Conservation (phyloP, 2,888 invertebrate species). For the Chymomyza procnemis region DNA sequence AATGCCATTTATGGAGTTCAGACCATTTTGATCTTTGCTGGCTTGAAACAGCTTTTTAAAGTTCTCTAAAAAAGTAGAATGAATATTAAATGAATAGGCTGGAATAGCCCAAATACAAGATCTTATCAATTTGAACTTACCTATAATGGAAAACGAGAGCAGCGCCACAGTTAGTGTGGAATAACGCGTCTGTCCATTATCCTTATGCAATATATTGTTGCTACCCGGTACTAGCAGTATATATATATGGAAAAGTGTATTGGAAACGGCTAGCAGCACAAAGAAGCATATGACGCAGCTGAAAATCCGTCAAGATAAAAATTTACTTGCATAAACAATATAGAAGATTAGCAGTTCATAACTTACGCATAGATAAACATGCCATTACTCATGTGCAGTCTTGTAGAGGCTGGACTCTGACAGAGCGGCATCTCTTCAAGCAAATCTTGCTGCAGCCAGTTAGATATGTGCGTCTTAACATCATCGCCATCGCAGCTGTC, state of each 20-base stretch:
- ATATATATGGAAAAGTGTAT: constrained; percentile 80
- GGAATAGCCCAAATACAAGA: background rate
- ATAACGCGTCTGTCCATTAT: constrained; percentile 46
- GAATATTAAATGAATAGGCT: background rate
- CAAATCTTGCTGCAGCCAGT: constrained; percentile 76
- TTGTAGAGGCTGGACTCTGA: constrained; percentile 76
- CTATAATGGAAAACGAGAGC: constrained; percentile 73
- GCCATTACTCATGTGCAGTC: constrained; percentile 76
- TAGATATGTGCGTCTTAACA: constrained; percentile 78
- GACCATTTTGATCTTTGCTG: constrained; percentile 80
- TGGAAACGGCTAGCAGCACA: constrained; percentile 78
- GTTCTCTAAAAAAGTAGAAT: constrained; percentile 60
- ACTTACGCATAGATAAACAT: constrained; percentile 78
- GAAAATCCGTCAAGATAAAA: constrained; percentile 65
- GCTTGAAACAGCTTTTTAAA: constrained; percentile 69
- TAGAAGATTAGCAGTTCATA: background rate
- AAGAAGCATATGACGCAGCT: constrained; percentile 80
- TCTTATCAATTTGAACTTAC: constrained; percentile 41
- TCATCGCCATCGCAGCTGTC: constrained; percentile 81
- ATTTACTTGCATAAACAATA: background rate
- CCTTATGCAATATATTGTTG: background rate
- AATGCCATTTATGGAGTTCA: constrained; percentile 84
- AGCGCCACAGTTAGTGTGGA: constrained; percentile 60
- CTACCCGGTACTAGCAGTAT: constrained; percentile 27
- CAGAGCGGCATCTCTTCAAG: constrained; percentile 80